Percentiles rank a stretch among this genome's conserved stretches.
phyloP scores from a whole-genome alignment of 2,797 vertebrate species.

The Manis javanica region DNA sequence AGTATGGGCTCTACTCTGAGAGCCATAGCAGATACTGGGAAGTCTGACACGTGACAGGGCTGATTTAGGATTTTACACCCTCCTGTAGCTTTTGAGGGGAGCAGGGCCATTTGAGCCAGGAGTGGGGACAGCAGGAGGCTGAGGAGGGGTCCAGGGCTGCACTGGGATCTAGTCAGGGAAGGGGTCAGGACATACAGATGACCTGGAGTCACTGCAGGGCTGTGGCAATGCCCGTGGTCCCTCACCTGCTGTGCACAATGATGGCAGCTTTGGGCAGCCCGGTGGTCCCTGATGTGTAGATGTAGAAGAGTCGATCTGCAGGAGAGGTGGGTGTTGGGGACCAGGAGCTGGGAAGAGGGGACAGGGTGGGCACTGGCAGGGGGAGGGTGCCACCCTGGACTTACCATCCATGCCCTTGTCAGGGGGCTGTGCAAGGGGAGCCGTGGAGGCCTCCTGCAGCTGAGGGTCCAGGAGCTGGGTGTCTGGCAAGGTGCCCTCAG shows the following conservation, averaged over 20 bases:
- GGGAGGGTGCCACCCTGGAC: neutral
- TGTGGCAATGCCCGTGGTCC: accelerated
- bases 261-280: conserved; percentile 95
- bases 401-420: conserved; percentile 92
- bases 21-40: neutral
- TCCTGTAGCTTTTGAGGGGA: neutral
- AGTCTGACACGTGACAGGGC: too few species aligned
- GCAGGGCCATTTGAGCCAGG: neutral
- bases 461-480: conserved; percentile 90
- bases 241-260: conserved; percentile 91
- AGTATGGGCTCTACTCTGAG: neutral
- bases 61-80: neutral
- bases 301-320: conserved; percentile 94
- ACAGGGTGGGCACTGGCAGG: accelerated
- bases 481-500: conserved; percentile 81
- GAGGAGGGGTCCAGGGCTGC: neutral
- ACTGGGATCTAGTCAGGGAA: too few species aligned
- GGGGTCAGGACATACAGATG: neutral
- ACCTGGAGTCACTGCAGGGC: neutral
- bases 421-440: conserved; percentile 80
- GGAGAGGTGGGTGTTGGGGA: accelerated
- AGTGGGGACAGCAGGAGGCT: accelerated
- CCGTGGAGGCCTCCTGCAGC: conserved; percentile 85
- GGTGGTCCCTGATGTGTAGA: conserved; percentile 96
- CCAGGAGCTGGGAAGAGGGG: accelerated